Percentiles rank a stretch among this genome's conserved stretches.
Conservation (phyloP, 2,113 vertebrate genomes). For the Coracopsis vasa region DNA sequence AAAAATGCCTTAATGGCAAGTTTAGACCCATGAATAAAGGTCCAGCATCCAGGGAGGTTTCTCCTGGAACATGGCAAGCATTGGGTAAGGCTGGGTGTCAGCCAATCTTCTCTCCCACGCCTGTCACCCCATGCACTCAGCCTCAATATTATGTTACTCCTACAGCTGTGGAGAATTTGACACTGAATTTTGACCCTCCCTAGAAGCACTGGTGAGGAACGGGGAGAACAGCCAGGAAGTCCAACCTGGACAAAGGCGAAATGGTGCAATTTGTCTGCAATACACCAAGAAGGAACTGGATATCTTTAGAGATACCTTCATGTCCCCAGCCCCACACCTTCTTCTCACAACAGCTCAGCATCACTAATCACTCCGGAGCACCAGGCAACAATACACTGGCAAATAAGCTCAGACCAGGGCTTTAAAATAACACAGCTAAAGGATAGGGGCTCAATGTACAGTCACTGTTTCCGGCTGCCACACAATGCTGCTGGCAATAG, state of each 20-base stretch:
- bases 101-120: slow-evolving; percentile 6
- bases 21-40: not conserved
- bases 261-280: not conserved
- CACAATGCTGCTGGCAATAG: not conserved
- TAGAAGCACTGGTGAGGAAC: not conserved
- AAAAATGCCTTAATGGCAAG: not conserved
- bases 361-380: not conserved
- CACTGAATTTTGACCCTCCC: slow-evolving; percentile 45
- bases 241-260: not conserved
- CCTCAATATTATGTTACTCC: slow-evolving; percentile 9
- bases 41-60: not conserved
- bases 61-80: not conserved
- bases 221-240: not conserved
- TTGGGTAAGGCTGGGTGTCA: not conserved
- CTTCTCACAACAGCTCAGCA: not conserved
- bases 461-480: not conserved
- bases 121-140: not conserved
- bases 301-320: not conserved
- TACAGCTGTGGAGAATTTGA: slow-evolving; percentile 36
- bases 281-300: not conserved
- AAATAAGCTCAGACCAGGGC: not conserved
- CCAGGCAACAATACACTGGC: not conserved
- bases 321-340: not conserved
- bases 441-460: not conserved
- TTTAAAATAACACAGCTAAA: not conserved